Conservation (phyloP, 2,797 vertebrate genomes). For the Liasis olivaceus region DNA sequence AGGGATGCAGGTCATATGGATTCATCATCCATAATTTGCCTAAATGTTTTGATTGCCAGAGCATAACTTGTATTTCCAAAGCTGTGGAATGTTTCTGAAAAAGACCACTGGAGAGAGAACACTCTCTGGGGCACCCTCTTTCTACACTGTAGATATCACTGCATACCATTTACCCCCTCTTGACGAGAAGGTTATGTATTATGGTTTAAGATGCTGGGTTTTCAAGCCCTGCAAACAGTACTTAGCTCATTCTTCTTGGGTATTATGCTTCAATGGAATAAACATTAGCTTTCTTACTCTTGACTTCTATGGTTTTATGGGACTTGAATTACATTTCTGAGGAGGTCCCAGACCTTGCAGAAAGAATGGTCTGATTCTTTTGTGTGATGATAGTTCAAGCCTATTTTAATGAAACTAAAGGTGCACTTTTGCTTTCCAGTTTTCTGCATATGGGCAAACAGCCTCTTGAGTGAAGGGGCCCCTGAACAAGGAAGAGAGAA, state of each 20-base stretch:
- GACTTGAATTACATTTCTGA: not conserved
- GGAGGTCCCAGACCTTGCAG: not conserved
- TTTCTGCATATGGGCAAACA: not conserved
- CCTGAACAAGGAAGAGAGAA: not conserved
- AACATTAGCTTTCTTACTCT: not conserved
- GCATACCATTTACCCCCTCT: not conserved
- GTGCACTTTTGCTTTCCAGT: not conserved
- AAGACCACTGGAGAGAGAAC: not conserved
- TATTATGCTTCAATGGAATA: not conserved
- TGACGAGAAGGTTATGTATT: not conserved
- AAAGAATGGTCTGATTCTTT: not conserved
- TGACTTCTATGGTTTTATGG: not conserved
- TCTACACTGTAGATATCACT: not conserved
- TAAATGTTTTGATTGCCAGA: not conserved
- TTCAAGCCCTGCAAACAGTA: not conserved
- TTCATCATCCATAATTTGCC: not conserved
- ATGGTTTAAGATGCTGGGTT: not conserved
- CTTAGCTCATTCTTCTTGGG: not conserved
- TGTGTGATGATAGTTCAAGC: not conserved
- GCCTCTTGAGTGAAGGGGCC: not conserved
- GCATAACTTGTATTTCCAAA: not conserved
- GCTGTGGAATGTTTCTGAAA: not conserved
- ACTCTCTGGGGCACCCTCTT: not conserved
- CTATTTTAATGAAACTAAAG: not conserved
- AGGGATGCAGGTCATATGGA: not conserved